Base-by-base conservation (phyloP, 2,797 vertebrate genomes). In the Dromococcyx pavoninus region DNA sequence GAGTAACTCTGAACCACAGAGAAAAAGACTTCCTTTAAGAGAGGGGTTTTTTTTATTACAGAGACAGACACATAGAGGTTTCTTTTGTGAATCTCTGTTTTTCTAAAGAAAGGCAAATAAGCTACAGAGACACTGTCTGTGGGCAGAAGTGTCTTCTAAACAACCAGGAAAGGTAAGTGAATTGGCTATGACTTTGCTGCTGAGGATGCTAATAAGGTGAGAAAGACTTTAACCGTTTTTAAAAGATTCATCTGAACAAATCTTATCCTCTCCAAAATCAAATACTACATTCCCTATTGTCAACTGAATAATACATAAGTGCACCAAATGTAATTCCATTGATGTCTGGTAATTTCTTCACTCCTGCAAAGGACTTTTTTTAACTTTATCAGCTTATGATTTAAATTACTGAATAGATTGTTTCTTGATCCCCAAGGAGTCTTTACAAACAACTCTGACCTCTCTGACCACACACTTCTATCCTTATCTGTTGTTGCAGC, bases 301-400 rank as follows among this genome's bases (percentile, higher is more conserved):
- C 77, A 86, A 39, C n/a, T 93, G 87, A 85, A 93, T 94, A 76
- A 94, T 86, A 71, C 44, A 53, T 91, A 79, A 89, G 67, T 71
- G 56, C 37, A 73, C 21, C 50, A 91, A 91, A 86, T n/a, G 30
- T 71, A 91, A 92, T 93, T 95, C 66, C 70, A 74, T 18, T 82
- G 64, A 91, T 78, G 60, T 75, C 61, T 82, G 32, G 22, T 82
- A 73, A 91, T 92, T 95, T 95, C 80, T 72, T 90, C 76, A 78
- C 86, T 91, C 35, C 48, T 67, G 22, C 11, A 35, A 82, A 86
- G 35, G 39, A 86, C 80, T 62, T 25, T 78, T 93, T 94, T 94
- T 25, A 30, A 30, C 30, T 93, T 91, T 71, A 91, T 70, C 56
- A 89, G 22, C 33, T 92, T 25, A 67, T 93, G 64, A 93, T 91